phyloP scores from a whole-genome alignment of 2,113 vertebrate genomes.

The Nothobranchius furzeri region DNA sequence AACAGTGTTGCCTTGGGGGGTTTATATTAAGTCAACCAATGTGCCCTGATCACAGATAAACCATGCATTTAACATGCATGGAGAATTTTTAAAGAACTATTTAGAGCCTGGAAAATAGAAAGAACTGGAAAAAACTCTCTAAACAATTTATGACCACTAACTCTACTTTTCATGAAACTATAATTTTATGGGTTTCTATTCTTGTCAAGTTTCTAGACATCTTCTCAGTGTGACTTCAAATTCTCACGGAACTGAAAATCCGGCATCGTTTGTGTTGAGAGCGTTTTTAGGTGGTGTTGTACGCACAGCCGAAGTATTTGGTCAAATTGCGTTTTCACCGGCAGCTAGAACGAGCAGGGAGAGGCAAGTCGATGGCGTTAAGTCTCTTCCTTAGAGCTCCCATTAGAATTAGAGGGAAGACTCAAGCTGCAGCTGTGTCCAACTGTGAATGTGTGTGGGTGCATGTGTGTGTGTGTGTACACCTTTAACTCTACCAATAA shows the following conservation, averaged over 20 bases:
- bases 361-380: constrained; percentile 77
- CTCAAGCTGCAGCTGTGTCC: constrained; percentile 41
- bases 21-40: constrained; percentile 17
- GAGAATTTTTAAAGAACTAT: neutral
- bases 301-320: too few relatives aligned
- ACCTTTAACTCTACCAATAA: neutral
- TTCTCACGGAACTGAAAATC: neutral
- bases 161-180: neutral
- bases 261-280: constrained; percentile 12
- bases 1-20: constrained; percentile 38
- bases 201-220: neutral
- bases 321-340: constrained; percentile 47
- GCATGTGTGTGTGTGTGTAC: constrained; percentile 14
- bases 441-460: constrained; percentile 26
- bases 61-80: neutral
- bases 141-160: too few relatives aligned
- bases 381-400: constrained; percentile 72
- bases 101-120: neutral
- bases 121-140: neutral
- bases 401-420: constrained; percentile 49
- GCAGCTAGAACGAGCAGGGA: constrained; percentile 67
- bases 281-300: neutral
- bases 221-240: neutral
- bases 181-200: neutral
- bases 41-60: neutral